A percentile compares a stretch with the other conserved stretches of the same genome.
Conservation (phyloP, 2,113 vertebrate genomes). For the Ranitomeya variabilis region DNA sequence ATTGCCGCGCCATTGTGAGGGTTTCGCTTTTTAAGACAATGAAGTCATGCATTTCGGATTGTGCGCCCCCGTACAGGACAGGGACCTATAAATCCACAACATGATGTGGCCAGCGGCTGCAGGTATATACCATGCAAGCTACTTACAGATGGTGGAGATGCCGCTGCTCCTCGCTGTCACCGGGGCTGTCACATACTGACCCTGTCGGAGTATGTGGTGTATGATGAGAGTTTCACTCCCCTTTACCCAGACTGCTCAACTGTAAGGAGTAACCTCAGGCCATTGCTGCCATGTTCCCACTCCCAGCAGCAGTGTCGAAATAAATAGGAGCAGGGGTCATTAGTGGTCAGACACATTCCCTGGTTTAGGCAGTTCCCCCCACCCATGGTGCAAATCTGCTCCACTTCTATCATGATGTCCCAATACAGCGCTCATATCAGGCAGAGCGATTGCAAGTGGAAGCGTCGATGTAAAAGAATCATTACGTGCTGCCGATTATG, state of each 20-base stretch:
- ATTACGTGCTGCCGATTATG: not conserved
- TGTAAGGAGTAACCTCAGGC: slow-evolving; percentile 14
- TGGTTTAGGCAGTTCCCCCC: not conserved
- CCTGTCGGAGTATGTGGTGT: not conserved
- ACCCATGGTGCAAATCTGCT: not conserved
- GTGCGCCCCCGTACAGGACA: not conserved
- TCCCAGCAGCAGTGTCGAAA: slow-evolving; percentile 1
- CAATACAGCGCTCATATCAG: not conserved
- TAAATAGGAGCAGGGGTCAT: slow-evolving; percentile 45
- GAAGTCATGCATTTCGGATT: not conserved
- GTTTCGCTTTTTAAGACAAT: not conserved
- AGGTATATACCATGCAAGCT: not conserved
- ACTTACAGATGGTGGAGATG: not conserved
- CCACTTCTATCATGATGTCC: not conserved
- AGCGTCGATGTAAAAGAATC: not conserved
- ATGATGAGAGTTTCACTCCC: not conserved
- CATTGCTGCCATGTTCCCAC: not conserved
- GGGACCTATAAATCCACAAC: not conserved
- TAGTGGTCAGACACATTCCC: not conserved
- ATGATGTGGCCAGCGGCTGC: not conserved
- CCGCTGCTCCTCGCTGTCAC: not conserved
- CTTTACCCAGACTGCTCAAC: slow-evolving; percentile 21
- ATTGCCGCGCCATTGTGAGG: not conserved
- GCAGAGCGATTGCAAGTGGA: not conserved
- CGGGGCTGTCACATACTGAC: not conserved